These are phyloP conservation scores for Bothrops jararaca DNA, from an alignment of 2,113 vertebrate genomes.

Conservation along the genomic window DNA sequence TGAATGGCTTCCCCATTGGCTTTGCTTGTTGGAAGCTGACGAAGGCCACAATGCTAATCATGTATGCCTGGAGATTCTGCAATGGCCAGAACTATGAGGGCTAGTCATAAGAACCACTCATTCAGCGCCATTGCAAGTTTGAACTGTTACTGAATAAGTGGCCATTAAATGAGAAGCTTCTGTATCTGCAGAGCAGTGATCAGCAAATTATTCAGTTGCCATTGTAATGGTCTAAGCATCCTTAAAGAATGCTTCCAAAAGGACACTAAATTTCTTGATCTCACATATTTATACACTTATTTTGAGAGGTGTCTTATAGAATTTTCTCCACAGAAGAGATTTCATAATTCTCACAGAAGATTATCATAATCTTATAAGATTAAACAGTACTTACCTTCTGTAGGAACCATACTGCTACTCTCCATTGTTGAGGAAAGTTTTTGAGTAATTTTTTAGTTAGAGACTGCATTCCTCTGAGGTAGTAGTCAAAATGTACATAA, in stretches of 20 bases:
- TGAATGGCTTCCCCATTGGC: neutral
- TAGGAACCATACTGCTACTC: neutral
- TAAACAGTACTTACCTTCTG: neutral
- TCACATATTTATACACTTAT: neutral
- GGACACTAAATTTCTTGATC: neutral
- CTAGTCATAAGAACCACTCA: neutral
- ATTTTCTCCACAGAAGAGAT: neutral
- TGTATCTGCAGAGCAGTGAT: neutral
- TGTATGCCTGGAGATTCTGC: neutral
- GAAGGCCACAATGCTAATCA: neutral
- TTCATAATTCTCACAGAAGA: neutral
- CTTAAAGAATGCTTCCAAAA: neutral
- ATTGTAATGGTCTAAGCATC: neutral
- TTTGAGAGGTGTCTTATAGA: neutral
- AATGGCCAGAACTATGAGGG: neutral
- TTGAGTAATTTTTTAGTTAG: neutral
- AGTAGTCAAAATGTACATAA: neutral
- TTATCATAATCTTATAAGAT: neutral
- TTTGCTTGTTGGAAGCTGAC: neutral
- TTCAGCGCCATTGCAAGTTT: neutral
- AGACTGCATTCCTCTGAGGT: neutral
- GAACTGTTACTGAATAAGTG: neutral
- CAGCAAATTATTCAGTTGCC: neutral
- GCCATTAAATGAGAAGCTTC: neutral
- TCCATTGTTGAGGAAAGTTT: neutral